A percentile compares a stretch with the other conserved stretches of the same genome.
phyloP scores from a whole-genome alignment of 2,113 vertebrate species.

The Ammodytes marinus region DNA sequence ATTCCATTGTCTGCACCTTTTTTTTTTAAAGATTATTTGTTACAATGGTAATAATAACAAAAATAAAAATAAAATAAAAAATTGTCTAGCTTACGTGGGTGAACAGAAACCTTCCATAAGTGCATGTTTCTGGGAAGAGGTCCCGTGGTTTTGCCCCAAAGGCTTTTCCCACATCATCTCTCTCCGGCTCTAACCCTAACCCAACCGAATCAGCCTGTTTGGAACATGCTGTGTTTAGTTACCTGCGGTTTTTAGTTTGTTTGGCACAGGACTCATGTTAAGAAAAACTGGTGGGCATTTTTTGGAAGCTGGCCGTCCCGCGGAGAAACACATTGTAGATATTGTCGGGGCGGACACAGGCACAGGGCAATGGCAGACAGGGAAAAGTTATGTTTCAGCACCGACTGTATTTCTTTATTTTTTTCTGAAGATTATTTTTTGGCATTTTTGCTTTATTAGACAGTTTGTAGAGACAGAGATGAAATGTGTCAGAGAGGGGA shows the following conservation, averaged over 20 bases:
- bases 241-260: conserved; percentile 45
- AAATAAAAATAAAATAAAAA: no score
- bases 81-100: not conserved
- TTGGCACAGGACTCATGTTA: conserved; percentile 54
- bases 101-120: conserved; percentile 45
- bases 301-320: conserved; percentile 22
- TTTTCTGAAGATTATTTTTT: no score
- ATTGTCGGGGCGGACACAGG: conserved; percentile 44
- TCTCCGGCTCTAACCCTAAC: conserved; percentile 29
- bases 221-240: conserved; percentile 63
- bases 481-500: no score
- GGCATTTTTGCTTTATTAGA: no score
- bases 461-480: no score
- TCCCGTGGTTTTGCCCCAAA: conserved; percentile 44
- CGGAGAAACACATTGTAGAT: conserved; percentile 59
- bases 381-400: conserved; percentile 56
- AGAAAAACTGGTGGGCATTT: conserved; percentile 45
- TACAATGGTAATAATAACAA: no score
- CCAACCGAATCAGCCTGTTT: conserved; percentile 62
- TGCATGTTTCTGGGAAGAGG: conserved; percentile 61
- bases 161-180: conserved; percentile 57
- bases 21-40: no score
- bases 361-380: conserved; percentile 39
- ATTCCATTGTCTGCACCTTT: no score
- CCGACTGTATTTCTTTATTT: not conserved